phyloP scores from a whole-genome alignment of 1,140 invertebrate genomes.

The Hylaeus volcanicus region DNA sequence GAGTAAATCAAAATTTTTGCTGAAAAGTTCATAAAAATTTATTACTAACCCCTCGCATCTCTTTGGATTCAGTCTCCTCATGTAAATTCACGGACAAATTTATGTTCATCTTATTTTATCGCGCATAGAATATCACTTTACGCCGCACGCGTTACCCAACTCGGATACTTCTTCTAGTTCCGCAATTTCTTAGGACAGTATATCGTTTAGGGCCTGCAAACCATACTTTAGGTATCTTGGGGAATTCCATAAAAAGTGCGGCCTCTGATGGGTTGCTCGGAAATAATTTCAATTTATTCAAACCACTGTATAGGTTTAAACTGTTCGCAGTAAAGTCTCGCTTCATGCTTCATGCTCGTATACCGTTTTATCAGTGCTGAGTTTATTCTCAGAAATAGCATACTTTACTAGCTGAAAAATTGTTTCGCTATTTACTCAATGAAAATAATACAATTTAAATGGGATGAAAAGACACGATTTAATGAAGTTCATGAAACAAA shows the following conservation, averaged over 20 bases:
- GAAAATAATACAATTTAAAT: too few species aligned
- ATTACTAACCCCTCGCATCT: background rate
- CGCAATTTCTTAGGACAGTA: slow-evolving; percentile 34
- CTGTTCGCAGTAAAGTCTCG: slow-evolving; percentile 17
- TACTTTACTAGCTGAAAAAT: too few species aligned
- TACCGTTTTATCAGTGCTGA: background rate
- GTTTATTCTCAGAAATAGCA: too few species aligned
- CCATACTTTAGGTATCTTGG: slow-evolving; percentile 32
- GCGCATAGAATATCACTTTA: slow-evolving; percentile 15
- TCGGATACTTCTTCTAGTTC: slow-evolving; percentile 10
- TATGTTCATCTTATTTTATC: slow-evolving; percentile 48
- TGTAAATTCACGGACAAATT: slow-evolving; percentile 35
- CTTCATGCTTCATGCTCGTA: background rate
- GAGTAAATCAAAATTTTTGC: slow-evolving; percentile 19
- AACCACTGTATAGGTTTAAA: background rate
- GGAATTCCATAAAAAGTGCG: slow-evolving; percentile 7
- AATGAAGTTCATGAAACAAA: too few species aligned
- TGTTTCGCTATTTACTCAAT: too few species aligned
- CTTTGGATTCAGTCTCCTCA: slow-evolving; percentile 16
- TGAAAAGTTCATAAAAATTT: slow-evolving; percentile 38
- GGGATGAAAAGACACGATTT: too few species aligned
- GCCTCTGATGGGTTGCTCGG: background rate
- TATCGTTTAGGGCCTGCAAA: slow-evolving; percentile 20
- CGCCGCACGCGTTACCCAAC: background rate
- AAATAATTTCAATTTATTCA: background rate